A percentile compares a stretch with the other conserved stretches of the same genome.
These are phyloP conservation scores for Erethizon dorsatum DNA, from an alignment of 2,797 vertebrate genomes.

Conservation along the genomic window DNA sequence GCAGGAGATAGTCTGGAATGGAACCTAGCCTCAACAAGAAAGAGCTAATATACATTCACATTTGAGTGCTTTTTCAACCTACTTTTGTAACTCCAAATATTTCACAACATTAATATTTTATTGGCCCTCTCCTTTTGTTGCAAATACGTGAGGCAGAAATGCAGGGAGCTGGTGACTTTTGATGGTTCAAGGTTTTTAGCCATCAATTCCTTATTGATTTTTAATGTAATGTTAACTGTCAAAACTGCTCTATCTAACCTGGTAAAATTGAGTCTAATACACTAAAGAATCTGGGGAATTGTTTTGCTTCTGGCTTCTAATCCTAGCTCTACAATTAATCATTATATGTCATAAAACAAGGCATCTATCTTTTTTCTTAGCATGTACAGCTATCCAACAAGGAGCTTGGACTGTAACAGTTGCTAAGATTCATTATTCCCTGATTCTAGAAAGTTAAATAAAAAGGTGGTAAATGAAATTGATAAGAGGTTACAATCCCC, in stretches of 20 bases:
- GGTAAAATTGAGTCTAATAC: not conserved
- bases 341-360: not conserved
- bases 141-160: not conserved
- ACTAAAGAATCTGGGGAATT: not conserved
- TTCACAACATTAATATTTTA: slow-evolving; percentile 71
- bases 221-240: slow-evolving; percentile 11
- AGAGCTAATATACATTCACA: not conserved
- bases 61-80: not conserved
- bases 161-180: not conserved
- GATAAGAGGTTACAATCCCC: not conserved
- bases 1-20: slow-evolving; percentile 8
- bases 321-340: not conserved
- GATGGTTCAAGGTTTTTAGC: not conserved
- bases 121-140: not conserved
- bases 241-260: not conserved
- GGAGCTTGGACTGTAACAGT: fast-evolving
- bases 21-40: not conserved
- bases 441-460: not conserved
- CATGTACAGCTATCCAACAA: not conserved
- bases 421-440: not conserved
- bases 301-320: not conserved
- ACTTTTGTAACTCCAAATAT: slow-evolving; percentile 53
- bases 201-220: slow-evolving; percentile 10
- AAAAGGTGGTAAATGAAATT: not conserved
- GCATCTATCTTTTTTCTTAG: not conserved